Conservation (phyloP, 1,140 invertebrate genomes). For the Aphaenogaster rudis region DNA sequence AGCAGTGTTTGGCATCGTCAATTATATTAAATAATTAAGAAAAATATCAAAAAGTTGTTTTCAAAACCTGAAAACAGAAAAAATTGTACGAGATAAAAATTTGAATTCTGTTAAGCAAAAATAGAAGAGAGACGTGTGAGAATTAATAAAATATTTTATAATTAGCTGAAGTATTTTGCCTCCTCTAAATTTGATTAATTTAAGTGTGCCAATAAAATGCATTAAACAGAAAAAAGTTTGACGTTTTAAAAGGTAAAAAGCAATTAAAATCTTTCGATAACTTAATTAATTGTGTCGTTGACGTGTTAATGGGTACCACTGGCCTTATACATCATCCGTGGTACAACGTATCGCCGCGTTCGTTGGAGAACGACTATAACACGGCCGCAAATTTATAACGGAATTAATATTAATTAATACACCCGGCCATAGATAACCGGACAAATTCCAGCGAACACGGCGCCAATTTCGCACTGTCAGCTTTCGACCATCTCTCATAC, state of each 20-base stretch:
- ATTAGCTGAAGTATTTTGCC: not conserved
- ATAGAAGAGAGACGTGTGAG: not conserved
- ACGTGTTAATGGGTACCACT: constrained; percentile 52
- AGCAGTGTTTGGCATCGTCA: not conserved
- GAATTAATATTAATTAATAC: constrained; percentile 75
- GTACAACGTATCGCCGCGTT: constrained; percentile 35
- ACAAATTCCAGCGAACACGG: constrained; percentile 52
- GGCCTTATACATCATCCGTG: constrained; percentile 38
- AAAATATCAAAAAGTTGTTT: not conserved
- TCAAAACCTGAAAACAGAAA: not conserved
- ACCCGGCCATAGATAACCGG: constrained; percentile 63
- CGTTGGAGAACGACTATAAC: constrained; percentile 49
- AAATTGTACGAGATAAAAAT: not conserved
- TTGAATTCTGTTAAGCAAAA: not conserved
- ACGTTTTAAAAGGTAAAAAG: constrained; percentile 6
- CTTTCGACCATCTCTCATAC: constrained; percentile 41
- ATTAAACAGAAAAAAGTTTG: not conserved
- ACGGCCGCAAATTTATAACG: constrained; percentile 70
- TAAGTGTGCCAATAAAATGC: not conserved
- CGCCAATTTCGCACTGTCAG: constrained; percentile 40
- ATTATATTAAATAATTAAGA: not conserved
- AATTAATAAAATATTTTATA: not conserved
- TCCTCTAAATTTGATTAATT: not conserved
- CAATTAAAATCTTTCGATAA: constrained; percentile 64
- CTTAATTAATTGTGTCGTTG: constrained; percentile 39